Evolutionary conservation across 2,113 vertebrate species (phyloP).

Genomic region (Gambusia holbrooki): DNA sequence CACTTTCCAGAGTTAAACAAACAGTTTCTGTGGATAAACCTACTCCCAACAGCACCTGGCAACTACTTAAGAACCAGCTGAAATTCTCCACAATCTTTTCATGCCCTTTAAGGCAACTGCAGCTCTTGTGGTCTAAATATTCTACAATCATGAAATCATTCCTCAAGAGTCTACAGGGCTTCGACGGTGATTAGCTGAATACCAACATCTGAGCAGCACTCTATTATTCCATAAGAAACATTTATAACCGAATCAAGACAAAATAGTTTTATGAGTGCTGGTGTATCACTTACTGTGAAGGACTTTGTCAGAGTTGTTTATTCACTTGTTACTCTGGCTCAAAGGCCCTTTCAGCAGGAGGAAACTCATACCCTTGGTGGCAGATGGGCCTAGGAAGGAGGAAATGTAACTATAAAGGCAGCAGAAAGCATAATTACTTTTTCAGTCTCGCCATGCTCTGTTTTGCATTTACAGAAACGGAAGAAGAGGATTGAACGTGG

Average conservation of each 20-base stretch:
- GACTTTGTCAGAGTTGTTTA: constrained; percentile 50
- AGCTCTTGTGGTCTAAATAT: constrained; percentile 8
- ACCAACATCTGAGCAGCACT: constrained; percentile 42
- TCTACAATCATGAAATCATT: constrained; percentile 2
- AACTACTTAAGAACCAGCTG: not conserved
- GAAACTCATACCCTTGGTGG: constrained; percentile 34
- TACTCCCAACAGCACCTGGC: too few relatives aligned
- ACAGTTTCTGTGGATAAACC: constrained; percentile 2
- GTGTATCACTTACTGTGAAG: constrained; percentile 24
- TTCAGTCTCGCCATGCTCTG: constrained; percentile 39
- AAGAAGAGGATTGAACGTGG: constrained; percentile 54
- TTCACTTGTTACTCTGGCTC: constrained; percentile 51
- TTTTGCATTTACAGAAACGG: constrained; percentile 45
- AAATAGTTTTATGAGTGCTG: constrained; percentile 7
- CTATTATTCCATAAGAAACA: constrained; percentile 14
- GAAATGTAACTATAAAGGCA: constrained; percentile 48
- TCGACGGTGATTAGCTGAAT: constrained; percentile 14
- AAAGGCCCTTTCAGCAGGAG: constrained; percentile 53
- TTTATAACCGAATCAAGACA: constrained; percentile 1
- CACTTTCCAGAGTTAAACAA: not conserved
- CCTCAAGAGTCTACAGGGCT: not conserved
- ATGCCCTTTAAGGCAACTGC: constrained; percentile 1
- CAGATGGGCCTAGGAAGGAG: constrained; percentile 73
- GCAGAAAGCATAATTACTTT: constrained; percentile 52
- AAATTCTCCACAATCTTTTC: not conserved